Evolutionary conservation across 2,888 invertebrate genomes (phyloP).

Genomic region (Cartodere bifasciata): DNA sequence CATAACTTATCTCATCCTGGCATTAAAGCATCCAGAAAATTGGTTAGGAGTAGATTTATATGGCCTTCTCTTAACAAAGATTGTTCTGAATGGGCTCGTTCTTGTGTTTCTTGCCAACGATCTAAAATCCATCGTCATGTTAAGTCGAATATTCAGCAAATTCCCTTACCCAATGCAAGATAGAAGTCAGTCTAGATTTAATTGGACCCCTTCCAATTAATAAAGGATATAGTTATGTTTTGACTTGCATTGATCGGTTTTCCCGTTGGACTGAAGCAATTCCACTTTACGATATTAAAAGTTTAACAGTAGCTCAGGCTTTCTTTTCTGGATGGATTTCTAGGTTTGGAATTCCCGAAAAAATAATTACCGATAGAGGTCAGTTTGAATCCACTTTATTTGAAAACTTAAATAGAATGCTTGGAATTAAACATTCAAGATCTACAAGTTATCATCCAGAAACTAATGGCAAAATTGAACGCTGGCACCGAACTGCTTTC

Average conservation of each 20-base stretch:
- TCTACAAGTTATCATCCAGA: too few relatives aligned
- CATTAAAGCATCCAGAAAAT: too few relatives aligned
- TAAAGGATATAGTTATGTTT: background rate
- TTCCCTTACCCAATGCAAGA: background rate
- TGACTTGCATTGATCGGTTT: background rate
- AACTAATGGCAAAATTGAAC: too few relatives aligned
- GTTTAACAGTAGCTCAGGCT: background rate
- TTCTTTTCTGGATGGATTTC: background rate
- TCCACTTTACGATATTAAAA: background rate
- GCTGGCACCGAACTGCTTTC: background rate
- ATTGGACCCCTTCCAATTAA: background rate
- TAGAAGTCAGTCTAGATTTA: background rate
- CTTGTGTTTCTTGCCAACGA: background rate
- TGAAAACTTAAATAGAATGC: too few relatives aligned
- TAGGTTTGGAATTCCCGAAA: background rate
- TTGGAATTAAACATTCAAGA: too few relatives aligned
- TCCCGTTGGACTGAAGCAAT: background rate
- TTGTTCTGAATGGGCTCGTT: background rate
- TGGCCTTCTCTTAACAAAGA: background rate
- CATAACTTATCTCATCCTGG: too few relatives aligned
- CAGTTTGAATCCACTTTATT: too few relatives aligned
- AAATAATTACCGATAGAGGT: background rate
- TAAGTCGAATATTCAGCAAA: background rate
- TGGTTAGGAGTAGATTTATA: too few relatives aligned
- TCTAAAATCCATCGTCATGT: slow-evolving; percentile 1